Base-by-base conservation (phyloP, 2,888 invertebrate genomes). In the Torymus tubicola region DNA sequence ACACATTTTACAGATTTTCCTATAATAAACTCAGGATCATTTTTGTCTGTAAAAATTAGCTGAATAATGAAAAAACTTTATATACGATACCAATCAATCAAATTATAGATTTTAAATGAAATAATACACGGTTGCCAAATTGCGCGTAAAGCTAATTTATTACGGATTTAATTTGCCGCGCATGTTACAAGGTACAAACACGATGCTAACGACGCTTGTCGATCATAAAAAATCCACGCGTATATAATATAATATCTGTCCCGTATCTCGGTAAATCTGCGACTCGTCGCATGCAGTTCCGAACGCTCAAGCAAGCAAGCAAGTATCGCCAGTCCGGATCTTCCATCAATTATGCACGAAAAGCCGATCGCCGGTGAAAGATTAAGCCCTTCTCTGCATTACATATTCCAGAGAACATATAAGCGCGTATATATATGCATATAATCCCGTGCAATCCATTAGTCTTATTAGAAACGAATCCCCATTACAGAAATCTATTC, bases 391-490 rank as follows among this genome's bases (percentile, higher is more conserved):
- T 52, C 31, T 24, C 31, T 24, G 21, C 55, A 65, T 68, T 75
- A 65, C 24, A 63, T 81, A 81, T 74, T 65, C 74, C 70, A 2
- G 21, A 21, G 21, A 21, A 2, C 21, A 21, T 2, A 21, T 21
- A 2, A 21, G 31, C 31, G 31, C 42, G 42, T 8, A 71, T 53
- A 81, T 76, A 79, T 79, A 72, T 21, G 21, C 21, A 21, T 76
- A 69, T 52, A 78, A 71, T 69, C 61, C 57, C 57, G 70, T 50
- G 18, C 64, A 77, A 82, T 80, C 80, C 82, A 82, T 82, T 82
- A 82, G 77, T 70, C 76, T 79, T 77, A 77, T 79, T 77, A 77
- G 80, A 77, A 73, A 74, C 72, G 72, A 75, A 76, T 79, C 65
- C 58, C 76, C 76, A 81, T 78, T 68, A 63, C 24, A 60, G 72